phyloP scores from a whole-genome alignment of 2,113 vertebrate species.

The Brachyistius frenatus region DNA sequence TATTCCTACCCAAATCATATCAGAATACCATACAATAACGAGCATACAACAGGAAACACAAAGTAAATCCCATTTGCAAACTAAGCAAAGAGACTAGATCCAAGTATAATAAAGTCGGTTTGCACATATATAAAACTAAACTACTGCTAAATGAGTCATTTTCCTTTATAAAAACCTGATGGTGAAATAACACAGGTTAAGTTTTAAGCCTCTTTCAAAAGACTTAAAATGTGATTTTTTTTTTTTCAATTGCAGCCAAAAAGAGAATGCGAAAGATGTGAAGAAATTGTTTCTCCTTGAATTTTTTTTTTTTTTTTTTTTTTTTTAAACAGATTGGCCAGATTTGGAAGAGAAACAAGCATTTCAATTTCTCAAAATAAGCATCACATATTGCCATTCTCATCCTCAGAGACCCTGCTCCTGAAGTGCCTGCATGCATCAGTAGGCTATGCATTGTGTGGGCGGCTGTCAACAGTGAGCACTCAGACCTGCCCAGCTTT shows the following conservation, averaged over 20 bases:
- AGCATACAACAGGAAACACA: neutral
- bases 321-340: neutral
- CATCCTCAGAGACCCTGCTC: constrained; percentile 30
- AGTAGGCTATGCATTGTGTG: constrained; percentile 40
- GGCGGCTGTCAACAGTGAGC: constrained; percentile 48
- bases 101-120: too few species aligned
- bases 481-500: constrained; percentile 33
- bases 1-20: neutral
- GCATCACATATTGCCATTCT: constrained; percentile 17
- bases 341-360: neutral
- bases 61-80: neutral
- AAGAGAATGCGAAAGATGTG: too few species aligned
- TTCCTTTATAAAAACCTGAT: too few species aligned
- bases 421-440: constrained; percentile 20
- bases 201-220: too few species aligned
- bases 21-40: neutral
- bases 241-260: too few species aligned
- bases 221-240: too few species aligned
- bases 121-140: too few species aligned
- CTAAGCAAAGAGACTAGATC: neutral
- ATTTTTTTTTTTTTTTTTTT: too few species aligned
- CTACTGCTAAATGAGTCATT: too few species aligned
- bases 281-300: too few species aligned
- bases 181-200: too few species aligned
- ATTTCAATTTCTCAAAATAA: neutral